Percentiles rank a stretch among this genome's conserved stretches.
These are phyloP conservation scores for Pachyrhynchus sulphureomaculatus DNA, from an alignment of 1,140 invertebrate genomes.

Conservation along the genomic window DNA sequence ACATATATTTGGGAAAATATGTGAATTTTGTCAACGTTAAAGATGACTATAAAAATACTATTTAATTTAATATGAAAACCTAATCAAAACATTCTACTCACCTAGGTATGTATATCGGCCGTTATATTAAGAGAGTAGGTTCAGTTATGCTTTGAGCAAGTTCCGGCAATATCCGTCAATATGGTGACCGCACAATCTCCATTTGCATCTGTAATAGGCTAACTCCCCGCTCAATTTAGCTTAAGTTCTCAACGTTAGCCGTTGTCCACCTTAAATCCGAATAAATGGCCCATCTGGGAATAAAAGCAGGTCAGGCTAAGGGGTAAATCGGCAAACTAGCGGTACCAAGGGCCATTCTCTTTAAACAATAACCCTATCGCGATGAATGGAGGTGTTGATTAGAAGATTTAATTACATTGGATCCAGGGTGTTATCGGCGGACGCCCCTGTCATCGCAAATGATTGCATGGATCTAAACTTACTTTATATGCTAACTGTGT, in stretches of 20 bases:
- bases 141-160: slow-evolving; percentile 3
- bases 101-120: background rate
- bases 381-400: slow-evolving; percentile 51
- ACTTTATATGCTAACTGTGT: slow-evolving; percentile 29
- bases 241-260: slow-evolving; percentile 38
- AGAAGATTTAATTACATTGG: slow-evolving; percentile 50
- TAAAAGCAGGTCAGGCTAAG: slow-evolving; percentile 33
- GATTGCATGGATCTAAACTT: slow-evolving; percentile 23
- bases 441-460: slow-evolving; percentile 34
- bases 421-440: slow-evolving; percentile 39
- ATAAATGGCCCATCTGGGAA: slow-evolving; percentile 50
- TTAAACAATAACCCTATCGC: slow-evolving; percentile 43
- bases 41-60: no score
- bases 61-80: no score
- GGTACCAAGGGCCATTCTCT: slow-evolving; percentile 33
- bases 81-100: no score
- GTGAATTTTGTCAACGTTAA: no score
- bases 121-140: background rate
- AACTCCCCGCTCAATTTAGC: slow-evolving; percentile 47
- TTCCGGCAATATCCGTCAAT: slow-evolving; percentile 42
- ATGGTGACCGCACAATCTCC: slow-evolving; percentile 40
- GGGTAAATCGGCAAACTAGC: slow-evolving; percentile 34
- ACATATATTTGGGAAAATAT: no score
- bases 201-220: slow-evolving; percentile 49
- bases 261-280: slow-evolving; percentile 50